Conservation (phyloP, 2,797 vertebrate genomes). For the Microchirus variegatus region DNA sequence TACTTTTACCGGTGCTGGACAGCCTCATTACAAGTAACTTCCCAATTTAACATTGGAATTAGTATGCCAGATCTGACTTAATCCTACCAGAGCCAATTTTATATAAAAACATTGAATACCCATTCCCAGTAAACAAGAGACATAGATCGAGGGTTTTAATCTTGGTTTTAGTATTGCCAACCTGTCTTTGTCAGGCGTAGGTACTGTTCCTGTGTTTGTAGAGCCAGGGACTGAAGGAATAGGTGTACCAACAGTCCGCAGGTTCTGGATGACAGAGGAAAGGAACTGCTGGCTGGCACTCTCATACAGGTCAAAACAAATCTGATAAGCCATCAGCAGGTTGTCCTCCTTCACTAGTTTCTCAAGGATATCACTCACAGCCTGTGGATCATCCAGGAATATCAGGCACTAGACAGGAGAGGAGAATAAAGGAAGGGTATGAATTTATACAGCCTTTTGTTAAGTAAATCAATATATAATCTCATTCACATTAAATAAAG, state of each 20-base stretch:
- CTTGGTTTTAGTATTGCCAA: constrained; percentile 43
- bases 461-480: neutral
- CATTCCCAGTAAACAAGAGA: neutral
- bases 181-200: constrained; percentile 91
- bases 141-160: neutral
- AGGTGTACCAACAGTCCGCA: constrained; percentile 93
- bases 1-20: neutral
- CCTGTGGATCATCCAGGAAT: constrained; percentile 98
- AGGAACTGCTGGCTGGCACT: constrained; percentile 99
- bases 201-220: constrained; percentile 94
- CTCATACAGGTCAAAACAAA: constrained; percentile 98
- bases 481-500: neutral
- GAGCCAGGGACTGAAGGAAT: constrained; percentile 96
- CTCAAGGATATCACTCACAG: constrained; percentile 97
- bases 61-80: neutral
- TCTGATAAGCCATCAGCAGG: constrained; percentile 98
- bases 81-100: neutral
- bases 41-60: neutral
- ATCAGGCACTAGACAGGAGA: constrained; percentile 89
- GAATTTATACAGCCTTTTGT: neutral
- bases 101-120: neutral
- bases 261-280: constrained; percentile 97
- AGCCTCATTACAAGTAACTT: neutral
- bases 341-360: constrained; percentile 98
- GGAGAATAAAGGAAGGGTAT: neutral